Base-by-base conservation (phyloP, 2,888 invertebrate species). In the Phyllotreta cruciferae region DNA sequence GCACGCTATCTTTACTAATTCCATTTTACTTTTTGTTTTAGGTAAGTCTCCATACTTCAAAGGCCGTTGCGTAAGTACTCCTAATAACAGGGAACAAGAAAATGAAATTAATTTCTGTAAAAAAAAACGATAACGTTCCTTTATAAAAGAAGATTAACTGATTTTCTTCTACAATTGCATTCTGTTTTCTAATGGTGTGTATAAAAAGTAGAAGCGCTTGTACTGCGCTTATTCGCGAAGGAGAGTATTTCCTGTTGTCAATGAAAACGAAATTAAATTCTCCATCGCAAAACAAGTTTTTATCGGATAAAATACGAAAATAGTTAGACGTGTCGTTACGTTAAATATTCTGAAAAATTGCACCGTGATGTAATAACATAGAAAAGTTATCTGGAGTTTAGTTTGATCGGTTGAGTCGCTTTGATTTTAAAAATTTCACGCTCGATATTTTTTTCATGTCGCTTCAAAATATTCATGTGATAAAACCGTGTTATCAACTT, bases 211-310 rank as follows among this genome's bases (percentile, higher is more conserved):
- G 24, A 24, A 24, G 24, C 24, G 24, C 24, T 24, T 14, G 10
- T 24, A 47, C 24, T 47, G 14, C 9, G 13, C 14, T 47, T 47
- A 47, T 47, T 47, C 34, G 47, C 24, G n/a, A 34, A 47, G 11
- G 24, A 47, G 24, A 47, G 47, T 14, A 34, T 57, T 57, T 52
- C 62, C 52, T 34, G 62, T 62, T 52, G 34, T 62, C 56, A 57
- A 62, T 57, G 62, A 62, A 62, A 62, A 52, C 52, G 62, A 62
- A 62, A 62, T 62, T 57, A 57, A 45, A 60, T 60, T 53, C 60
- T 53, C 13, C 14, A 36, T n/a, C 41, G 35, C 47, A 47, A 47
- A 47, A 47, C 47, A 14, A 47, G 47, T 47, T 47, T 47, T 47
- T 47, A n/a, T n/a, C 13, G 24, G 6, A 47, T 14, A 24, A 47